Percentiles rank a stretch among this genome's conserved stretches.
Evolutionary conservation across 2,797 vertebrate species (phyloP).

Genomic region (Benthosema pterotum): DNA sequence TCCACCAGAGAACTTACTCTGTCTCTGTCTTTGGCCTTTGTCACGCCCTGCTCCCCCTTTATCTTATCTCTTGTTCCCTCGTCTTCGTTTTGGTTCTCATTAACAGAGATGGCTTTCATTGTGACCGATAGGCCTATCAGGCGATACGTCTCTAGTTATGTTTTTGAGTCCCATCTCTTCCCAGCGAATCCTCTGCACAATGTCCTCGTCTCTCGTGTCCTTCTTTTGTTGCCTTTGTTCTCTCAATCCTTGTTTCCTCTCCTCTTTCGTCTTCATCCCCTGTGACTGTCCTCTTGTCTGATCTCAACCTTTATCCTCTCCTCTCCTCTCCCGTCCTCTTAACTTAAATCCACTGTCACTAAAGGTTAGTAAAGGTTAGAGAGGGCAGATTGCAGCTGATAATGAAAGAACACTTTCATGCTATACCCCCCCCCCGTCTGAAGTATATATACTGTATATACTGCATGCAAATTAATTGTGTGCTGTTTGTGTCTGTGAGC

Average conservation of each 20-base stretch:
- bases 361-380: too few species aligned
- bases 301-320: neutral
- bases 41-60: constrained; percentile 21
- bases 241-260: too few species aligned
- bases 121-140: constrained; percentile 24
- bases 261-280: neutral
- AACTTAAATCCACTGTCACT: too few species aligned
- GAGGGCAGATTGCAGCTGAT: too few species aligned
- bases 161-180: neutral
- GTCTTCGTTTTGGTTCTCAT: constrained; percentile 14
- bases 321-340: neutral
- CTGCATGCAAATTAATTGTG: neutral
- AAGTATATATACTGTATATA: too few species aligned
- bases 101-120: neutral
- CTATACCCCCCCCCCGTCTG: neutral
- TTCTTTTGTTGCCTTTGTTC: neutral
- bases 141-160: too few species aligned
- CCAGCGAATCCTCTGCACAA: neutral
- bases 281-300: neutral
- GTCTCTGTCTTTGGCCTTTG: neutral
- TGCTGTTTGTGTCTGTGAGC: neutral
- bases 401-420: too few species aligned
- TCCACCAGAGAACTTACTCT: too few species aligned
- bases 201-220: neutral
- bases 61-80: constrained; percentile 25